Conservation (phyloP, 2,113 vertebrate genomes). For the Thoracochromis brauschi region DNA sequence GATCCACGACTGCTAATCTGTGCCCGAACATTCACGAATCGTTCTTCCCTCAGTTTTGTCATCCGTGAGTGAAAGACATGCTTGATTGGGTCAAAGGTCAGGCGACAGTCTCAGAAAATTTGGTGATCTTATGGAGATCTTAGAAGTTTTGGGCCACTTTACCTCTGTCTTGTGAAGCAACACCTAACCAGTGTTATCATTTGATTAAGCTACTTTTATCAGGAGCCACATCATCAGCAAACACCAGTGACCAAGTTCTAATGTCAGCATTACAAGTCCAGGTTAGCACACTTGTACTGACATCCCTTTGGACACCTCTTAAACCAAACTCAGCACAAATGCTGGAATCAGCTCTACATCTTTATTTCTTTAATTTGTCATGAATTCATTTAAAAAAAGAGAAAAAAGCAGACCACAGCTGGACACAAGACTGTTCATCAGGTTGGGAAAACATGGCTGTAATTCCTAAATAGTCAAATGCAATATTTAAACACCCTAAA, state of each 20-base stretch:
- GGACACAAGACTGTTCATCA: neutral
- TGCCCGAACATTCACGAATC: rapidly evolving
- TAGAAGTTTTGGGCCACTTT: neutral
- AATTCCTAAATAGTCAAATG: neutral
- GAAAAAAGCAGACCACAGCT: neutral
- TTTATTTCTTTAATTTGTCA: neutral
- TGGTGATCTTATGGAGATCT: rapidly evolving
- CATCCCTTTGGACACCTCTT: neutral
- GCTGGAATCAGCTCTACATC: neutral
- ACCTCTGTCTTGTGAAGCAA: neutral
- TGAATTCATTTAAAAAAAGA: neutral
- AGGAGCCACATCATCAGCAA: neutral
- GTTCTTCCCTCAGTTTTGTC: neutral
- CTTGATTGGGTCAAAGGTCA: neutral
- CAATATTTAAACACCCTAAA: neutral
- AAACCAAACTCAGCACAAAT: neutral
- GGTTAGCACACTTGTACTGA: neutral
- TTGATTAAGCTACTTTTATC: rapidly evolving
- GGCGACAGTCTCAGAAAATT: neutral
- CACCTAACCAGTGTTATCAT: neutral
- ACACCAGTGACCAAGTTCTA: rapidly evolving
- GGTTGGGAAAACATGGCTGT: neutral
- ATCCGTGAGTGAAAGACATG: rapidly evolving
- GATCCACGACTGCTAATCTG: neutral
- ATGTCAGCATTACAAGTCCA: rapidly evolving